Base-by-base conservation (phyloP, 2,888 invertebrate genomes). In the Trichopoda pennipes region DNA sequence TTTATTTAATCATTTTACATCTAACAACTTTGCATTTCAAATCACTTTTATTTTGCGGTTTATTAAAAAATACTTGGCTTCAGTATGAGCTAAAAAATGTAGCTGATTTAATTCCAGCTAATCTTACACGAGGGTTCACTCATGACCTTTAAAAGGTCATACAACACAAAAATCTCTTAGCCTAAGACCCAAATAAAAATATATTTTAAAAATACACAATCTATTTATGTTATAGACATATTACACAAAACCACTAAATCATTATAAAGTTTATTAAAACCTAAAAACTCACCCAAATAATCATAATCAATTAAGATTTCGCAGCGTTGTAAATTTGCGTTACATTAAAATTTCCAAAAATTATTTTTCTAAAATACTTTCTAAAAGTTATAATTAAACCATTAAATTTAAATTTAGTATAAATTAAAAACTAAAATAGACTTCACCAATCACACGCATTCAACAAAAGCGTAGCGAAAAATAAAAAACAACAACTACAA, bases 391-490 rank as follows among this genome's bases (percentile, higher is more conserved):
- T 2, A 28, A 60, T 75, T 60, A 60, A 51, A 60, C 28, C 42
- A 60, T 51, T 58, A 49, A 49, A 49, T 42, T 32, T 64, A n/a
- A 64, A 70, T 64, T 63, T 47, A 55, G 38, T 61, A 63, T 72
- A 19, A 77, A 58, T 32, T 56, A n/a, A 32, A 17, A 55, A 32
- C n/a, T 28, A 69, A 55, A 55, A 16, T 17, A 44, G 1, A 38
- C 9, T 23, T 44, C 32, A 55, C 23, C 63, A 70, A 77, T 77
- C 70, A 70, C 70, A 63, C 77, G 55, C 61, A 56, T 32, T 56
- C 17, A 7, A 28, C 28, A 28, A 28, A 53, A 77, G 19, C 68
- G 44, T 55, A 47, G 21, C 7, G 1, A 32, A 53, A 32, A 63
- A 55, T 44, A 38, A 51, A 28, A 4, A 10, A 10, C 35, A 49